Conservation (phyloP, 1,140 invertebrate species). For the Pantala flavescens region DNA sequence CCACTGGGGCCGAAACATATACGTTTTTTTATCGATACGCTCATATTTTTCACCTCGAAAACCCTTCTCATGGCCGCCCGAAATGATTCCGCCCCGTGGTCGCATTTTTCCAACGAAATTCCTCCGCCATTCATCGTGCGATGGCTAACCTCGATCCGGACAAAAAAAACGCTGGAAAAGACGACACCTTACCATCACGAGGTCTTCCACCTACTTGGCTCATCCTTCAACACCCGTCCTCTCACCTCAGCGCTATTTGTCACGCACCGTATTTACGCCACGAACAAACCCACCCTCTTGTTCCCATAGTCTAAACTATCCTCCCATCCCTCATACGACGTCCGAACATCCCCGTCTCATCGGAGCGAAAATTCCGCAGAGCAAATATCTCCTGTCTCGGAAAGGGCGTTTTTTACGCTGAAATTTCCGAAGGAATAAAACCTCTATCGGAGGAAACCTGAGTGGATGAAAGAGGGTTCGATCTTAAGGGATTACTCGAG, state of each 20-base stretch:
- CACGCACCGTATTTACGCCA: not conserved
- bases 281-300: not conserved
- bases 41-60: not conserved
- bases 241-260: not conserved
- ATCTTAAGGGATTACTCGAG: too few relatives aligned
- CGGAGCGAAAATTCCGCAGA: not conserved
- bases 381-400: too few relatives aligned
- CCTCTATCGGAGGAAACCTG: too few relatives aligned
- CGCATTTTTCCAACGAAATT: constrained; percentile 7
- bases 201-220: too few relatives aligned
- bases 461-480: too few relatives aligned
- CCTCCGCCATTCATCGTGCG: not conserved
- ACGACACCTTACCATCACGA: too few relatives aligned
- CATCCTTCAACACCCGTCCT: not conserved
- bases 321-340: not conserved
- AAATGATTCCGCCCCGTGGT: not conserved
- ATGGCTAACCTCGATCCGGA: not conserved
- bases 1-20: too few relatives aligned
- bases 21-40: not conserved
- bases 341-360: not conserved
- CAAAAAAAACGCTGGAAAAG: not conserved
- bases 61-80: not conserved
- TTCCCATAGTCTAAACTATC: not conserved
- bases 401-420: too few relatives aligned
- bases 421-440: too few relatives aligned